Percentiles rank a stretch among this genome's conserved stretches.
Conservation (phyloP, 2,888 invertebrate species). For the Elmis aenea region DNA sequence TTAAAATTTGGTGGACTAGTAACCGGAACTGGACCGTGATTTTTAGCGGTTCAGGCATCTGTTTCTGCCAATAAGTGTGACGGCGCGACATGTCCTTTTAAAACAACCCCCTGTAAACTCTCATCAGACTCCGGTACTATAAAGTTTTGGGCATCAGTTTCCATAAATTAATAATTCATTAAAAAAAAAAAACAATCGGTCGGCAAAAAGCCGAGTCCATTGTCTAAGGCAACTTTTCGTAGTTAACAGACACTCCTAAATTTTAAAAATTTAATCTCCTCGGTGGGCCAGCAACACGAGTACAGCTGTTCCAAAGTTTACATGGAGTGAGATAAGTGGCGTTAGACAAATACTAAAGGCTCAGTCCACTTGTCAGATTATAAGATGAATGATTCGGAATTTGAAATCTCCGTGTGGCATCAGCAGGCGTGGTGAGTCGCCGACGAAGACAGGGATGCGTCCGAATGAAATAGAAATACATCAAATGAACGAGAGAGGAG, state of each 20-base stretch:
- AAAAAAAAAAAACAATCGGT: no score
- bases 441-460: slow-evolving; percentile 14
- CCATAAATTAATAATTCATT: no score
- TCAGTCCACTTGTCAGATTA: slow-evolving; percentile 50
- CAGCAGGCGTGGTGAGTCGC: slow-evolving; percentile 23
- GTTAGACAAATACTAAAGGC: slow-evolving; percentile 23
- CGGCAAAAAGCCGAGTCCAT: no score
- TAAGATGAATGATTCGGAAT: slow-evolving; percentile 52
- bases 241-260: slow-evolving; percentile 15
- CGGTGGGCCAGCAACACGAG: slow-evolving; percentile 14
- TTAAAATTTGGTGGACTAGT: no score
- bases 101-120: no score
- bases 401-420: slow-evolving; percentile 40
- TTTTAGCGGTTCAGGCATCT: no score
- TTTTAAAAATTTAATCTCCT: slow-evolving; percentile 17
- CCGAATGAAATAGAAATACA: slow-evolving; percentile 12
- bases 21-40: no score
- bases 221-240: no score
- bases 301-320: slow-evolving; percentile 24
- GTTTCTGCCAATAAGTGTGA: no score
- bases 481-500: slow-evolving; percentile 5
- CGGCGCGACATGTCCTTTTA: no score
- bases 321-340: slow-evolving; percentile 22
- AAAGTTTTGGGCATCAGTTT: no score
- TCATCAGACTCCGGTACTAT: no score